Evolutionary conservation across 2,888 invertebrate species (phyloP).

Genomic region (Stratiomys singularior): DNA sequence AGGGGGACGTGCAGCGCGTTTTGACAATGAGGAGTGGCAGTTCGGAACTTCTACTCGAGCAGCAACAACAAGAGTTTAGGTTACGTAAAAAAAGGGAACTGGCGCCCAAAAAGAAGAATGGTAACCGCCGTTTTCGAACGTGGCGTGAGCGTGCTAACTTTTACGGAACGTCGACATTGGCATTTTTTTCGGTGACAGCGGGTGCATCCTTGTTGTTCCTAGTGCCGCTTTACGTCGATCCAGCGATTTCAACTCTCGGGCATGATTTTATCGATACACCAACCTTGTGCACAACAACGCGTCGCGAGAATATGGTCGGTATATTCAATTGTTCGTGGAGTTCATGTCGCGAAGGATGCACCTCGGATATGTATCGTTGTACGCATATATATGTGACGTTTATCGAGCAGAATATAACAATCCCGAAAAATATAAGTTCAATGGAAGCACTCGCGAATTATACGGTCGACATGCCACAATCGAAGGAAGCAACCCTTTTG

Average conservation of each 20-base stretch:
- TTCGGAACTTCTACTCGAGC: constrained; percentile 81
- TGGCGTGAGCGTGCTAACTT: constrained; percentile 75
- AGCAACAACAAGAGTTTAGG: constrained; percentile 76
- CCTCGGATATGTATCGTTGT: constrained; percentile 79
- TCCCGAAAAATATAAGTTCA: constrained; percentile 65
- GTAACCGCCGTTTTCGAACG: constrained; percentile 68
- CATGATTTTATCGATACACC: constrained; percentile 88
- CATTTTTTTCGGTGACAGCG: constrained; percentile 76
- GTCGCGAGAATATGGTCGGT: constrained; percentile 85
- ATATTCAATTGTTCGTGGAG: constrained; percentile 92
- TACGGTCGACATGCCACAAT: constrained; percentile 64
- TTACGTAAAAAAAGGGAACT: constrained; percentile 72
- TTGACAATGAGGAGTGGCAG: constrained; percentile 77
- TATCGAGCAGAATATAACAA: constrained; percentile 65
- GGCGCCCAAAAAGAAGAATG: constrained; percentile 69
- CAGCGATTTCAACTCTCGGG: constrained; percentile 86
- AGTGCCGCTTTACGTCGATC: constrained; percentile 82
- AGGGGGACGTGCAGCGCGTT: constrained; percentile 52
- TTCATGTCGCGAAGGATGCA: constrained; percentile 90
- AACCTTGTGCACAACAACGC: constrained; percentile 83
- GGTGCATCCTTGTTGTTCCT: constrained; percentile 78
- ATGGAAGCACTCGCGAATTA: constrained; percentile 57
- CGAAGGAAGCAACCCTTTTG: constrained; percentile 71
- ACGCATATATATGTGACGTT: constrained; percentile 73
- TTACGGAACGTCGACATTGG: constrained; percentile 76